Evolutionary conservation across 53 echinoderm and acorn worm genomes (phyloP).

Genomic region (Crossaster papposus): DNA sequence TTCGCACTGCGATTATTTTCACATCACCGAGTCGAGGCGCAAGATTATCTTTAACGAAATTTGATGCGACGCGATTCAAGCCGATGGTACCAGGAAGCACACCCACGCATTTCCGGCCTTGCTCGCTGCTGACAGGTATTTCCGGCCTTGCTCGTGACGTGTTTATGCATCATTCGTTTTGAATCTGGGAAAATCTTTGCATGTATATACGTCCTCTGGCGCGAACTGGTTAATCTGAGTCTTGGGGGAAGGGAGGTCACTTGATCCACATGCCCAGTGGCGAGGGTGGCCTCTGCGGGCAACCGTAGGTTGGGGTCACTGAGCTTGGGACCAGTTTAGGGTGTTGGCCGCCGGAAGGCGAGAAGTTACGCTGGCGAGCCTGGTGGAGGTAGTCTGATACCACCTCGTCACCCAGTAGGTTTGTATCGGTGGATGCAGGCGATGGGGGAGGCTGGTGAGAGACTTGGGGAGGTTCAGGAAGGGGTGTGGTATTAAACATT

Average conservation of each 20-base stretch:
- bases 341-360: constrained; percentile 4
- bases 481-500: background rate
- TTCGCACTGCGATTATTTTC: too few relatives aligned
- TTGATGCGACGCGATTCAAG: too few relatives aligned
- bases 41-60: too few relatives aligned
- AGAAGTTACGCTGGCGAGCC: constrained; percentile 78
- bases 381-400: constrained; percentile 74
- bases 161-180: too few relatives aligned
- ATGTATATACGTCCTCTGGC: background rate
- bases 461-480: background rate
- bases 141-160: too few relatives aligned
- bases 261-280: constrained; percentile 84
- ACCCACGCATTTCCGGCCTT: too few relatives aligned
- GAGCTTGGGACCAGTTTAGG: constrained; percentile 36
- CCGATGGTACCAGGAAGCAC: too few relatives aligned
- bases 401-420: constrained; percentile 39
- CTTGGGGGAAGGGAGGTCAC: constrained; percentile 21
- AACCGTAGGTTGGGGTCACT: constrained; percentile 78
- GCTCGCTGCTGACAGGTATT: too few relatives aligned
- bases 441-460: constrained; percentile 75
- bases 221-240: background rate
- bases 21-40: too few relatives aligned
- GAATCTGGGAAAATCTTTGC: too few relatives aligned
- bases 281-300: constrained; percentile 78
- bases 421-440: constrained; percentile 65